Evolutionary conservation across 2,113 vertebrate species (phyloP).

Genomic region (Mus spicilegus): DNA sequence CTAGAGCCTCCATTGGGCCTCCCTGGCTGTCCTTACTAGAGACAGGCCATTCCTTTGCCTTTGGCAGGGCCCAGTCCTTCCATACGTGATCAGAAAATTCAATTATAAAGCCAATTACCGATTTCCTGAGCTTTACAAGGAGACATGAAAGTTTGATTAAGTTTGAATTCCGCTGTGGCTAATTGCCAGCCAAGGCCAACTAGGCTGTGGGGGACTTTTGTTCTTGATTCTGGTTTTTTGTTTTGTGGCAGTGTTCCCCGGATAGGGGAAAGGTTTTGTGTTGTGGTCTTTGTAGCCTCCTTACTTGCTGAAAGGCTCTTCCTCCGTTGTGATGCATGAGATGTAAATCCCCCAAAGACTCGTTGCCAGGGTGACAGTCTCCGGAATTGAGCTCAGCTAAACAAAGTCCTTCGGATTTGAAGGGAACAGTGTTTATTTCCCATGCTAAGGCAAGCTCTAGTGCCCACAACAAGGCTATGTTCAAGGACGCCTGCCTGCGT

Average conservation of each 20-base stretch:
- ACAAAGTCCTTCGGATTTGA: constrained; percentile 63
- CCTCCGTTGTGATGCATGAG: constrained; percentile 67
- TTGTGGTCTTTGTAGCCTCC: constrained; percentile 12
- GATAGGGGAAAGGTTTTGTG: constrained; percentile 47
- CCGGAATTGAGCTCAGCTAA: constrained; percentile 52
- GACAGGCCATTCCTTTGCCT: constrained; percentile 77
- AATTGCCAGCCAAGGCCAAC: constrained; percentile 74
- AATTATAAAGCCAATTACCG: constrained; percentile 84
- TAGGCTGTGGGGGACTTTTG: constrained; percentile 71
- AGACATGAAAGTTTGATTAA: constrained; percentile 86
- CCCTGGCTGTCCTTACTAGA: constrained; percentile 78
- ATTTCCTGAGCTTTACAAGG: constrained; percentile 83
- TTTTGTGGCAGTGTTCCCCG: background rate
- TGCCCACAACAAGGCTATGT: background rate
- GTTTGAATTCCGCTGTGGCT: constrained; percentile 83
- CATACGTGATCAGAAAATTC: constrained; percentile 84
- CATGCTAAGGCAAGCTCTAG: constrained; percentile 44
- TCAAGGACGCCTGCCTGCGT: background rate
- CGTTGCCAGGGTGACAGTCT: constrained; percentile 30
- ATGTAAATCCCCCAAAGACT: constrained; percentile 72
- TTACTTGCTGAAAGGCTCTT: constrained; percentile 74
- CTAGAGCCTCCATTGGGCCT: constrained; percentile 77
- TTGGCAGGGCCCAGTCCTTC: constrained; percentile 78
- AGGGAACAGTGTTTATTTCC: constrained; percentile 74
- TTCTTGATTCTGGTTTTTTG: constrained; percentile 49